Evolutionary conservation across 2,113 vertebrate species (phyloP).

Genomic region (Chrysochloris asiatica): DNA sequence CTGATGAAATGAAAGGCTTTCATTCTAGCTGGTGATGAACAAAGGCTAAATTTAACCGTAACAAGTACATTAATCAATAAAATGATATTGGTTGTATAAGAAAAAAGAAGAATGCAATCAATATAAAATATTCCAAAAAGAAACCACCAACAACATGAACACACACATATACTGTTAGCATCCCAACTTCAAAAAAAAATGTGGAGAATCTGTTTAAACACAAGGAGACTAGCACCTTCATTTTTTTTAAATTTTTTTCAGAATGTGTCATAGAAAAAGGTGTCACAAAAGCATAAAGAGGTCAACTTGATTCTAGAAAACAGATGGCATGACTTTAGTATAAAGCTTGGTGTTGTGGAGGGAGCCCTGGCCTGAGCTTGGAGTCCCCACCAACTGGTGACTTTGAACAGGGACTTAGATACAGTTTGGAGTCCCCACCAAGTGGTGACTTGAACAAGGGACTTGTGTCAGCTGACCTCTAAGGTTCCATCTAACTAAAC

Average conservation of each 20-base stretch:
- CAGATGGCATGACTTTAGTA: rapidly evolving
- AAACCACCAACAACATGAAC: no score
- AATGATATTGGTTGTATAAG: no score
- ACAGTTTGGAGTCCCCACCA: no score
- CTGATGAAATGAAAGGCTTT: not conserved
- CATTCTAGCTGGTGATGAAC: not conserved
- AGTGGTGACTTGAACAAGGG: no score
- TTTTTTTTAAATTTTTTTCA: no score
- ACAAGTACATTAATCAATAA: no score
- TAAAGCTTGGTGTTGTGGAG: no score
- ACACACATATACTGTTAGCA: no score
- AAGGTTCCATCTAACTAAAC: no score
- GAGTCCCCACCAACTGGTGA: not conserved
- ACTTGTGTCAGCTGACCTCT: not conserved
- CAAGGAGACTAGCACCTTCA: not conserved
- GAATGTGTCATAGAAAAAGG: not conserved
- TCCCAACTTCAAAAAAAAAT: not conserved
- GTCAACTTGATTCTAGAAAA: not conserved
- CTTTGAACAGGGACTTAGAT: not conserved
- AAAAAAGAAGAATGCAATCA: no score
- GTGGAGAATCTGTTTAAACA: not conserved
- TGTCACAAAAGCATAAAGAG: not conserved
- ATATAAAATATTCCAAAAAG: no score
- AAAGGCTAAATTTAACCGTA: not conserved
- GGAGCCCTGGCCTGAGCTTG: not conserved